Evolutionary conservation across 2,797 vertebrate species (phyloP).

Genomic region (Ctenosaura bakeri): DNA sequence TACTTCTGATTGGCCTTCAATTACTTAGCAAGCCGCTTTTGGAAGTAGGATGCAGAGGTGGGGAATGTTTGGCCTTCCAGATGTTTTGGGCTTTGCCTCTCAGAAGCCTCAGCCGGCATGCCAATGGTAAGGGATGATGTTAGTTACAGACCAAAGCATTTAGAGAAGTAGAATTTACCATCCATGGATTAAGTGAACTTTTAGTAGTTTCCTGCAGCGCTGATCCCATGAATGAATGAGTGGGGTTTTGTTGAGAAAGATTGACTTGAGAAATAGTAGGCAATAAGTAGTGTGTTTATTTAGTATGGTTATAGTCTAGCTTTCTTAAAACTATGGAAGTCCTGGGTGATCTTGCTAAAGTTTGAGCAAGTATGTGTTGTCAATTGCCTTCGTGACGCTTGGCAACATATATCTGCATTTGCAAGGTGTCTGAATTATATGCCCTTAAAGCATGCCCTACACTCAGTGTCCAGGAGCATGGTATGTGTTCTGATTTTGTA

Average conservation of each 20-base stretch:
- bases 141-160: background rate
- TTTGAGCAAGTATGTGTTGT: too few relatives aligned
- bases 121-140: background rate
- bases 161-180: background rate
- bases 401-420: too few relatives aligned
- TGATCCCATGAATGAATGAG: background rate
- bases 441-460: background rate
- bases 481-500: background rate
- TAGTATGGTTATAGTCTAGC: background rate
- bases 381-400: too few relatives aligned
- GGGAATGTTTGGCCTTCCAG: background rate
- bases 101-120: background rate
- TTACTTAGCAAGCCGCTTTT: background rate
- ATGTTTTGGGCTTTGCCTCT: background rate
- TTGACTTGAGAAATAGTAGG: background rate
- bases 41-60: background rate
- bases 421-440: background rate
- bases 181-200: background rate
- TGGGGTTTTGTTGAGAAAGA: background rate
- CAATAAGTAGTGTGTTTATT: background rate
- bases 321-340: background rate
- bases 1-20: background rate
- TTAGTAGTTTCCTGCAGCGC: background rate
- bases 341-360: background rate
- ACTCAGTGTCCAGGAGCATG: background rate